phyloP scores from a whole-genome alignment of 92 coral and sea anemone species.

The Epizoanthus scotinus region DNA sequence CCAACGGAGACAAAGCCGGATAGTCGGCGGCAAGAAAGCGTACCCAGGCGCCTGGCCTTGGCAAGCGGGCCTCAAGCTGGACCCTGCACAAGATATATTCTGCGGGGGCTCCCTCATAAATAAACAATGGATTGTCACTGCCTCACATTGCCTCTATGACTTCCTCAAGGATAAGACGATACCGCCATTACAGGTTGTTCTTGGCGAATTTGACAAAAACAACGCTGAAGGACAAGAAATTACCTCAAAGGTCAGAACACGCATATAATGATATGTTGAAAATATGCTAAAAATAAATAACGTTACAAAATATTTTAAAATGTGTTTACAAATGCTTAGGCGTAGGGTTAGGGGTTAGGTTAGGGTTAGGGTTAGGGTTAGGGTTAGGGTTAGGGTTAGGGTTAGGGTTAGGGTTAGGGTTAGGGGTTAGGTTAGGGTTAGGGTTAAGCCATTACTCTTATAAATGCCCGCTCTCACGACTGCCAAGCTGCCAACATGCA shows the following conservation, averaged over 20 bases:
- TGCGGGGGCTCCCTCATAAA: slow-evolving; percentile 61
- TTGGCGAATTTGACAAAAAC: slow-evolving; percentile 33
- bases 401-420: too few species aligned
- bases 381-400: too few species aligned
- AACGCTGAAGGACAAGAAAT: slow-evolving; percentile 34
- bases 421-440: too few species aligned
- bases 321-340: too few species aligned
- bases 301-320: too few species aligned
- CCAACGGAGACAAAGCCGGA: slow-evolving; percentile 42
- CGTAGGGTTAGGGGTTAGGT: too few species aligned
- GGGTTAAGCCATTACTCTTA: too few species aligned
- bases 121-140: slow-evolving; percentile 56
- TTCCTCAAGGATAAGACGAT: slow-evolving; percentile 40
- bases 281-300: too few species aligned
- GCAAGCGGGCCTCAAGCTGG: slow-evolving; percentile 60
- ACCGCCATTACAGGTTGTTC: slow-evolving; percentile 43
- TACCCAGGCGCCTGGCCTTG: slow-evolving; percentile 57
- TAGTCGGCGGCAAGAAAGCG: slow-evolving; percentile 54
- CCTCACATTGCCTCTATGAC: slow-evolving; percentile 58
- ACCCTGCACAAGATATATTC: slow-evolving; percentile 39
- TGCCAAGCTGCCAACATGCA: too few species aligned
- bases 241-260: slow-evolving; percentile 5
- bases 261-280: too few species aligned
- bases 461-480: too few species aligned
- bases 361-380: too few species aligned